Base-by-base conservation (phyloP, 2,113 vertebrate species). In the Ploceus nigricollis region DNA sequence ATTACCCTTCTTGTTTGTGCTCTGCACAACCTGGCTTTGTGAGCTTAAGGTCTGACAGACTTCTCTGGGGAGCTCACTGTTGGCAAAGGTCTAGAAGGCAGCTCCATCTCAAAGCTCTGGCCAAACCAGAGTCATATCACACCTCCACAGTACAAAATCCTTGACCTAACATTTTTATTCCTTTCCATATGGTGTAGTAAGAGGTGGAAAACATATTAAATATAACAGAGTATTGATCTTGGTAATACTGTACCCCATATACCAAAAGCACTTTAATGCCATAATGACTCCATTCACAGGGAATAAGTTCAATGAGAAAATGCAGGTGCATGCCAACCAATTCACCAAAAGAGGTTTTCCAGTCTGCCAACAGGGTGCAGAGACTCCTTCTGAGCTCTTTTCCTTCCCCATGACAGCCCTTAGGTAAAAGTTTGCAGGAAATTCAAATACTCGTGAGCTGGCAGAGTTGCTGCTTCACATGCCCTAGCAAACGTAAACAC, bases 401-500 rank as follows among this genome's bases (percentile, higher is more conserved):
- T 80, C 79, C 70, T 79, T 86, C 61, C 57, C 53, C 42, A 11
- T 2, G 0, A n/a, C 17, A 80, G 79, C 57, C 89, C 73, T 60
- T 21, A 45, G 94, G 47, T 90, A 92, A 83, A 85, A 45, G 57
- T 75, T 76, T 77, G 78, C 75, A 95, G 60, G 94, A 97, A 97
- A 96, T 89, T 93, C 94, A 96, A 94, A 95, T 21, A 47, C 79
- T 48, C 7, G 8, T 63, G 89, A 54, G 58, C 75, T 81, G 94
- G 78, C 6, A 1, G 23, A 71, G n/a, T 17, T 92, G 77, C 60
- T 88, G 86, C 93, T 95, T 92, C 76, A 21, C 85, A 77, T 95
- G 89, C 76, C 58, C 82, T 78, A 81, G 81, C 61, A 96, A 96
- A 96, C 21, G 18, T 40, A 95, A 96, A 91, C 87, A 82, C 91